phyloP scores from a whole-genome alignment of 2,797 vertebrate species.

The Hoplostethus atlanticus region DNA sequence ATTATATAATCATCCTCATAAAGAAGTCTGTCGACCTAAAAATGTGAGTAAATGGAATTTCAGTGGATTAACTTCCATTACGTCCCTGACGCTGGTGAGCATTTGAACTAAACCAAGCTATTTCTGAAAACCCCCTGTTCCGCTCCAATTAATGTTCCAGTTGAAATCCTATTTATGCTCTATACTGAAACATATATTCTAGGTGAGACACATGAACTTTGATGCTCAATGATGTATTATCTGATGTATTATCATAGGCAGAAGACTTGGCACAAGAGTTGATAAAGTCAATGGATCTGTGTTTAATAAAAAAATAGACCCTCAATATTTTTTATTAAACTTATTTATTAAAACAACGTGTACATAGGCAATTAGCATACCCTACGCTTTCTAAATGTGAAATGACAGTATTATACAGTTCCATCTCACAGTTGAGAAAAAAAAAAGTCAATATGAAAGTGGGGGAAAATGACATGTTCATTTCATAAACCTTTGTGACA shows the following conservation, averaged over 20 bases:
- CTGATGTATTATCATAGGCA: background rate
- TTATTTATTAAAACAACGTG: constrained; percentile 77
- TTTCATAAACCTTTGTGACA: constrained; percentile 50
- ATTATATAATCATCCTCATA: too few species aligned
- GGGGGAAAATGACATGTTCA: constrained; percentile 25
- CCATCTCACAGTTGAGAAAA: constrained; percentile 44
- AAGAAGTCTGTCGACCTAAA: too few species aligned
- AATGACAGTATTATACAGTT: constrained; percentile 64
- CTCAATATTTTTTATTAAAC: constrained; percentile 55
- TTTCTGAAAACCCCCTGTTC: too few species aligned
- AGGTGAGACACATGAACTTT: background rate
- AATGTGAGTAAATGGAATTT: too few species aligned
- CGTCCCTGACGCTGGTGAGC: too few species aligned
- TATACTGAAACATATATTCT: background rate
- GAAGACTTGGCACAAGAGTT: background rate
- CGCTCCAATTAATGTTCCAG: too few species aligned
- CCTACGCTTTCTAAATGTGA: constrained; percentile 71
- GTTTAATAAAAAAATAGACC: background rate
- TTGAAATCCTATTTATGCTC: too few species aligned
- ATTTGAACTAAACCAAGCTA: too few species aligned
- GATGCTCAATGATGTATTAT: background rate
- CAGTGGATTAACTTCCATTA: too few species aligned
- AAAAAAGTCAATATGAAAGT: constrained; percentile 41
- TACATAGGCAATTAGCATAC: constrained; percentile 70
- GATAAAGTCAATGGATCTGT: too few species aligned